Evolutionary conservation across 2,113 vertebrate genomes (phyloP), one percentile per base, ranked within the genome.

Genomic region (Malurus alboscapulatus): DNA sequence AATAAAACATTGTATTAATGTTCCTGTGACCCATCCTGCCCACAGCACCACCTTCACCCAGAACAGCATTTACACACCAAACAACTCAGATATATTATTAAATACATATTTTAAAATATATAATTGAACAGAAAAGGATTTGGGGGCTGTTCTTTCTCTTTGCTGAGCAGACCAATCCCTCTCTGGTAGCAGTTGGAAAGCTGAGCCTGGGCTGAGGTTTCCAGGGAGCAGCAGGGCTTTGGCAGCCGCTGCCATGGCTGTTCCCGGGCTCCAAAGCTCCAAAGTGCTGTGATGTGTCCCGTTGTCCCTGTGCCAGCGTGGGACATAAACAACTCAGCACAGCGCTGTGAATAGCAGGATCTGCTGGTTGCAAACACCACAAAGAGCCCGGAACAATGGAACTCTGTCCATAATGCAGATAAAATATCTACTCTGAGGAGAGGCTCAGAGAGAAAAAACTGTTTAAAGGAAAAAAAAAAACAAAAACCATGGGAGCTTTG

Each of bases 311-410:
- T 75, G 93, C 93, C 95, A 96, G 7, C 59, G 19, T 17, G 69
- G 92, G 79, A 91, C 84, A 92, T 40, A 91, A 94, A 94, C 95
- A 95, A 50, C 87, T 58, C 54, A 14, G n/a, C 94, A 90, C 87
- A 92, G 20, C 69, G 8, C 67, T 27, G 1, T 90, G 51, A 95
- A 96, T 67, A 50, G 78, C 21, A 67, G 63, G 87, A 79, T 92
- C 63, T 77, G 84, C 94, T 94, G 78, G 34, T 75, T 73, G 73
- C 77, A 91, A 87, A 83, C 54, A 44, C 77, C 67, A 32, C 62
- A 76, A 57, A 93, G 73, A 83, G 87, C 58, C 22, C 27, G 16
- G 47, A 67, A 91, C 87, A 96, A 91, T 3, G 36, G 47, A 36
- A 65, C 79, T 90, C 63, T 94, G 73, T 92, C 73, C 45, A 17